Base-by-base conservation (phyloP, 2,797 vertebrate species). In the Rhynchotus rufescens region DNA sequence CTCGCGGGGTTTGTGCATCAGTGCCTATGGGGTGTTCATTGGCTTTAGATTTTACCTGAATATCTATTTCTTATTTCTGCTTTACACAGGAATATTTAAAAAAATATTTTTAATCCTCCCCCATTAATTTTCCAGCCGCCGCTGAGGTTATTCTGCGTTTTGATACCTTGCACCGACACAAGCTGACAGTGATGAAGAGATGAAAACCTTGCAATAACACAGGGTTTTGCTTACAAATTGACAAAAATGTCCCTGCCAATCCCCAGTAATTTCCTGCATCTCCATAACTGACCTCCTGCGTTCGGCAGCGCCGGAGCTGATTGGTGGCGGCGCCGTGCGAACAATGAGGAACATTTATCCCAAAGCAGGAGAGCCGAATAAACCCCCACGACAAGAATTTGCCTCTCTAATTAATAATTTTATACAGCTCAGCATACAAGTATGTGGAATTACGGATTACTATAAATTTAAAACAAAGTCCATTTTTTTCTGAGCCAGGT, bases 221-320 rank as follows among this genome's bases (percentile, higher is more conserved):
- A 21, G 74, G 89, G 84, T 88, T 96, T 95, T 90, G 89, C 96
- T 96, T 96, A 85, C 92, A 94, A 92, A 95, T 81, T 80, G 95
- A 86, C 89, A 76, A 68, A 69, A 91, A 42, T 45, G 56, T 69
- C 66, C 69, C 92, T 92, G 32, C 89, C 90, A 93, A 94, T 89
- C 92, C 93, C 66, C 49, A 4, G 64, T 89, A 90, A 95, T 94
- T 85, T 84, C 89, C 95, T 88, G 89, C 89, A 92, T 95, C 94
- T 85, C 94, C 93, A 79, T 88, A 73, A 87, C 92, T 96, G 96
- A 96, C 95, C 96, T 96, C 94, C 30, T 68, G 93, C 92, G 44
- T 86, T 80, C 93, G 38, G 42, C 88, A 61, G 84, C 13, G 10
- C n/a, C 26, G 4, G 78, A 62, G 54, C 94, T 93, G 94, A 96